A percentile compares a stretch with the other conserved stretches of the same genome.
Evolutionary conservation across 2,113 vertebrate genomes (phyloP).

Genomic region (Phocoena sinus): DNA sequence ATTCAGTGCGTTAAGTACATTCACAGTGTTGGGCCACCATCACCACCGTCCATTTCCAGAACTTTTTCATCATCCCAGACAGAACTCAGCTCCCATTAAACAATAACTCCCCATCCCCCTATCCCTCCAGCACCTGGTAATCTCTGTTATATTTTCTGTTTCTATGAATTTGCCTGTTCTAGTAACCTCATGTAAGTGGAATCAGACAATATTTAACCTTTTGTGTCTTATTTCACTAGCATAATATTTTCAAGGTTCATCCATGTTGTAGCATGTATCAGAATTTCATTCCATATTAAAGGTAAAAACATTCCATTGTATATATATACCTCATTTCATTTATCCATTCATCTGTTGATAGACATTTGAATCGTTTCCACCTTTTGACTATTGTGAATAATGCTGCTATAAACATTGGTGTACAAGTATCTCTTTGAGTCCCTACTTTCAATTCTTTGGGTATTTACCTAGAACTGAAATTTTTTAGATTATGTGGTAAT

Average conservation of each 20-base stretch:
- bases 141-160: background rate
- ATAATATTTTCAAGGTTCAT: background rate
- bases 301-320: background rate
- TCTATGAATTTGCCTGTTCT: background rate
- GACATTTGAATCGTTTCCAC: background rate
- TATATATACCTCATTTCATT: background rate
- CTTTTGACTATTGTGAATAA: background rate
- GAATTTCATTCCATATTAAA: background rate
- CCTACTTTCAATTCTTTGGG: background rate
- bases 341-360: background rate
- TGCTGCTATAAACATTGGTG: background rate
- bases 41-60: background rate
- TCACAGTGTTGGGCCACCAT: background rate
- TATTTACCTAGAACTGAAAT: background rate
- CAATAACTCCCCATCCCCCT: background rate
- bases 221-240: background rate
- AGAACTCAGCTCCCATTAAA: background rate
- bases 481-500: background rate
- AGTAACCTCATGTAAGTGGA: background rate
- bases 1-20: background rate
- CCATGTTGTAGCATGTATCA: background rate
- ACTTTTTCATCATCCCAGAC: background rate
- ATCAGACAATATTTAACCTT: background rate
- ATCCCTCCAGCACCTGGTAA: background rate
- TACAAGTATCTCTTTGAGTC: background rate